Evolutionary conservation across 2,113 vertebrate genomes (phyloP), one percentile per base, ranked within the genome.

Genomic region (Anseranas semipalmata): DNA sequence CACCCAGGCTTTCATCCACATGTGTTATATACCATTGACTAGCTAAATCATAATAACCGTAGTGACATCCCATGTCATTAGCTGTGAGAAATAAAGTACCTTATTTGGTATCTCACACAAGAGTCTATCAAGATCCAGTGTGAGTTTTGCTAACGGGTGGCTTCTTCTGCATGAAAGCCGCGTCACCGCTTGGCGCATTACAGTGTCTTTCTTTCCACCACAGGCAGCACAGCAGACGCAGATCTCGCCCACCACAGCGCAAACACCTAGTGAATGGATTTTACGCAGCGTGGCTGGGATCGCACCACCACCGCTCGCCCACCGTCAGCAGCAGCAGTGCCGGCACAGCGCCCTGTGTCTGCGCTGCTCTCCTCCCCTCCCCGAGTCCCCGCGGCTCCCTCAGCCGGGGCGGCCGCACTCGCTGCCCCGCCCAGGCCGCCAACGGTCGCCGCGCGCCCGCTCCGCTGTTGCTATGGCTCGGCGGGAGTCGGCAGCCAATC

Each of bases 401-500:
- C 74, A 68, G 41, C 15, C 30, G 12, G 13, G 16, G 14, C 41
- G 37, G 5, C 30, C 28, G 8, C 25, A 3, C 62, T 33, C 56
- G 5, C 65, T 4, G 20, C 33, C n/a, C 27, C 50, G 24, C 46
- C 25, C 55, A 6, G 7, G n/a, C n/a, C 32, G 14, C 70, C 75
- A 63, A 76, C 65, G 25, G 88, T 5, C 56, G 58, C 75, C 48
- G 66, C 73, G 56, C 67, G 30, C 74, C 58, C 50, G 35, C 48
- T 6, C 39, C 24, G 86, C 96, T 96, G 98, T 98, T 98, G 97
- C 98, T 91, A 96, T 77, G 97, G 97, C 76, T 46, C 81, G 82
- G 60, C 93, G 81, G 93, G 74, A 70, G 39, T 13, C 33, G 25
- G 27, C 84, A 89, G 82, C 98, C 97, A 98, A 97, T 97, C 94